These are phyloP conservation scores for Spea multiplicata DNA, from an alignment of 2,113 vertebrate genomes.

Conservation along the genomic window DNA sequence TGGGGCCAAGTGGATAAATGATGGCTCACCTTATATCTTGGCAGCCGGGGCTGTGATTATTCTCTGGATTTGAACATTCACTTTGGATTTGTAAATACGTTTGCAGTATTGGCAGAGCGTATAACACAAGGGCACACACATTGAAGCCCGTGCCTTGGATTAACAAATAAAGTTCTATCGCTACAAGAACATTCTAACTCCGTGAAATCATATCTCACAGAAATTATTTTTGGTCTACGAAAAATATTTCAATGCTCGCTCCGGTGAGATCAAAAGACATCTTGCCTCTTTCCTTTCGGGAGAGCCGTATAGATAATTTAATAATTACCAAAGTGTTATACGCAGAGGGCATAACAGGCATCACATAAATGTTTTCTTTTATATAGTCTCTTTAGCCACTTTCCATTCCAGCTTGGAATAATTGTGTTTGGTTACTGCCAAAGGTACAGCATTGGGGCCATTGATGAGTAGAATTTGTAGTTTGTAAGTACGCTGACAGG, in stretches of 20 bases:
- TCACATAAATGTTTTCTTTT: not conserved
- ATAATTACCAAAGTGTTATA: not conserved
- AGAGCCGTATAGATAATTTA: not conserved
- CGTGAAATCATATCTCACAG: conserved; percentile 26
- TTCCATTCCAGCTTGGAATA: not conserved
- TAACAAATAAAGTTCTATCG: not conserved
- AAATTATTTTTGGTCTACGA: not conserved
- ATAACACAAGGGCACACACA: not conserved
- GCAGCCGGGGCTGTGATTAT: conserved; percentile 13
- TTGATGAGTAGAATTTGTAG: too few relatives aligned
- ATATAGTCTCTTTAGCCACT: not conserved
- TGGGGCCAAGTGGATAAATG: conserved; percentile 33
- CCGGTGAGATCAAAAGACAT: conserved; percentile 5
- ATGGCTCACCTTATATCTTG: conserved; percentile 48
- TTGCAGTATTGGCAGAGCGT: conserved; percentile 9
- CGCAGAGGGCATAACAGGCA: not conserved
- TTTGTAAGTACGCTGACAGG: too few relatives aligned
- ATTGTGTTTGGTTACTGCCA: too few relatives aligned
- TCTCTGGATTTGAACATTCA: conserved; percentile 3
- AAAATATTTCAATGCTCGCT: conserved; percentile 13
- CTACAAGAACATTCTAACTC: conserved; percentile 10
- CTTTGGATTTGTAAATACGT: conserved; percentile 33
- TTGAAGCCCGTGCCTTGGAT: not conserved
- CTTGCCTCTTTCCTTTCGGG: not conserved
- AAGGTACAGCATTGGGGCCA: too few relatives aligned